Base-by-base conservation (phyloP, 2,797 vertebrate genomes). In the Lithobates sylvaticus region DNA sequence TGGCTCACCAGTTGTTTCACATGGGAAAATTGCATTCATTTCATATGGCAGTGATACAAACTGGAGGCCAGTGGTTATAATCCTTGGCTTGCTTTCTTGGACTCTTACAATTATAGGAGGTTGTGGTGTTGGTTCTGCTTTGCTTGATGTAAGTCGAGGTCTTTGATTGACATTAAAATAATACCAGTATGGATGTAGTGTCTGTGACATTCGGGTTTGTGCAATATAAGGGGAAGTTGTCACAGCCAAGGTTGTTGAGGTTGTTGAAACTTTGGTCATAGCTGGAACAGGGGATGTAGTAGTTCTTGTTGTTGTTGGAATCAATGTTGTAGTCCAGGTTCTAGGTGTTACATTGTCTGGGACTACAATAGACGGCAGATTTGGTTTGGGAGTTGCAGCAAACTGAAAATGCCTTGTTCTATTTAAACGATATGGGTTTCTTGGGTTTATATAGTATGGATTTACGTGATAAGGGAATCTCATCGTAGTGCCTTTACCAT, bases 1-100 rank as follows among this genome's bases (percentile, higher is more conserved):
- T 1, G 97, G 97, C 2, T 95, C 94, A 9, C 97, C 97, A 4
- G 87, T 79, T 1, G 95, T 93, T 79, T 95, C 93, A 86, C 98
- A 99, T 21, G 96, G 95, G 71, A 99, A 93, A 70, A 90, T 61
- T 39, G 91, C 94, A 81, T 98, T 95, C 3, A 88, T 90, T 91
- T 96, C 97, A 5, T 94, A 95, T 23, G 92, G 91, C 79, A 95
- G 91, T 0, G 94, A 95, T 88, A 97, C 81, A 0, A 91, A 93
- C 73, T 92, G 94, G 21, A 94, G 87, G 0, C 88, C 88, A 44
- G 86, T 91, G 67, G 91, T 91, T 44, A 88, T 84, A 82, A 97
- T 97, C 54, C 87, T 94, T 44, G 97, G 96, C 88, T 90, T 96
- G 75, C 91, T 92, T 88, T 92, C 93, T 0, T 84, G 89, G 3